Percentiles rank a stretch among this genome's conserved stretches.
phyloP scores from a whole-genome alignment of 1,140 invertebrate genomes.

The Aculops lycopersici region DNA sequence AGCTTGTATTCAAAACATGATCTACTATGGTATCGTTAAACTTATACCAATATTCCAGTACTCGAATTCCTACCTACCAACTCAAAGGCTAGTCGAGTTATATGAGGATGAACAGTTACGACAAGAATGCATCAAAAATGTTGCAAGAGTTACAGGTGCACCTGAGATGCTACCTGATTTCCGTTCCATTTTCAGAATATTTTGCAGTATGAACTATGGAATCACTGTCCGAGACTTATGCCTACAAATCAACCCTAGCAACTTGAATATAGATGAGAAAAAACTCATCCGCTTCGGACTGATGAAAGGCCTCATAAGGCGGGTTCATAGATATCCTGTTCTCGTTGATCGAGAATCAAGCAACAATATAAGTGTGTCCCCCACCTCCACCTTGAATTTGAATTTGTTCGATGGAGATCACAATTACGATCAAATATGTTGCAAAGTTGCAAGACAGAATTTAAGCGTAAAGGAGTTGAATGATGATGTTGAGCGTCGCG shows the following conservation, averaged over 20 bases:
- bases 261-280: slow-evolving; percentile 24
- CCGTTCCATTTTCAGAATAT: slow-evolving; percentile 40
- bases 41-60: slow-evolving; percentile 70
- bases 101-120: slow-evolving; percentile 28
- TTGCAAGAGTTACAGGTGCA: slow-evolving; percentile 22
- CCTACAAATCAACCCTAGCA: slow-evolving; percentile 35
- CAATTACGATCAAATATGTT: slow-evolving; percentile 61
- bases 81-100: slow-evolving; percentile 29
- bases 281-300: slow-evolving; percentile 64
- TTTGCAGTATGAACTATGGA: slow-evolving; percentile 45
- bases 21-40: slow-evolving; percentile 43
- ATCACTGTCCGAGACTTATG: slow-evolving; percentile 53
- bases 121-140: slow-evolving; percentile 34
- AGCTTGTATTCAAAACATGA: slow-evolving; percentile 64
- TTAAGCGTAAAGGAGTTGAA: background rate
- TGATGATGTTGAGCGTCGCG: background rate
- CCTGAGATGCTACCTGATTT: slow-evolving; percentile 24
- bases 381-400: slow-evolving; percentile 11
- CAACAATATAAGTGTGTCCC: slow-evolving; percentile 1
- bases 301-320: slow-evolving; percentile 36
- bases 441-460: slow-evolving; percentile 24
- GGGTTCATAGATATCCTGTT: slow-evolving; percentile 32
- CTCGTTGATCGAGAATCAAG: slow-evolving; percentile 1
- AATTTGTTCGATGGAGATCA: slow-evolving; percentile 41
- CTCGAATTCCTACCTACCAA: slow-evolving; percentile 61